phyloP scores from a whole-genome alignment of 2,113 vertebrate species.

The Corvus hawaiiensis region DNA sequence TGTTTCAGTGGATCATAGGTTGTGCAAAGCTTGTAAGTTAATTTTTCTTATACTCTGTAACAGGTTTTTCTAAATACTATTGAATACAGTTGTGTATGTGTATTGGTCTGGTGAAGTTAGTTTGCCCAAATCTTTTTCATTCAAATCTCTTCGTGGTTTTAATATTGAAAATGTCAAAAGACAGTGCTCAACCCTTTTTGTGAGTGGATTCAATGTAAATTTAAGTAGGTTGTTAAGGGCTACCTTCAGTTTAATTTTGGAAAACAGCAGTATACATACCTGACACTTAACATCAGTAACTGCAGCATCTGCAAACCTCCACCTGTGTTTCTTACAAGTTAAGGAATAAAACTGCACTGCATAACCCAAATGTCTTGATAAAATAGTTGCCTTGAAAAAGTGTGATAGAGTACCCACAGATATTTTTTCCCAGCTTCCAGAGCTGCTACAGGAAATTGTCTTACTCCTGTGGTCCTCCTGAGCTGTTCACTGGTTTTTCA shows the following conservation, averaged over 20 bases:
- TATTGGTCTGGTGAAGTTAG: not conserved
- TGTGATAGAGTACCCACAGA: not conserved
- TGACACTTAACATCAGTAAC: not conserved
- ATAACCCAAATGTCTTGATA: not conserved
- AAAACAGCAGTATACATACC: rapidly evolving
- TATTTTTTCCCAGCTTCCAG: not conserved
- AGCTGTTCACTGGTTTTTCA: not conserved
- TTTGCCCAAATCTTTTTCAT: not conserved
- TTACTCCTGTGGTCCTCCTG: not conserved
- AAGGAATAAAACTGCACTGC: not conserved
- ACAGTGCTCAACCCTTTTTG: not conserved
- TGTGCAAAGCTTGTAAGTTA: not conserved
- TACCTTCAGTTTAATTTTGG: not conserved
- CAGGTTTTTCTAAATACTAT: not conserved
- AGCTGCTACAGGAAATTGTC: not conserved
- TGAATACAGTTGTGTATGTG: not conserved
- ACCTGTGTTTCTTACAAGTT: not conserved
- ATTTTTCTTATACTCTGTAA: not conserved
- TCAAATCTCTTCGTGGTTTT: not conserved
- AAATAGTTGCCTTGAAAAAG: not conserved
- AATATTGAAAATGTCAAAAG: not conserved
- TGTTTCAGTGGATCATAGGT: not conserved
- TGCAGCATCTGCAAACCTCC: not conserved
- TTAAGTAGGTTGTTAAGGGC: not conserved
- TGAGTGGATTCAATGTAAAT: not conserved